Percentiles rank a stretch among this genome's conserved stretches.
Conservation (phyloP, 2,888 invertebrate species). For the Synergus laeviventris region DNA sequence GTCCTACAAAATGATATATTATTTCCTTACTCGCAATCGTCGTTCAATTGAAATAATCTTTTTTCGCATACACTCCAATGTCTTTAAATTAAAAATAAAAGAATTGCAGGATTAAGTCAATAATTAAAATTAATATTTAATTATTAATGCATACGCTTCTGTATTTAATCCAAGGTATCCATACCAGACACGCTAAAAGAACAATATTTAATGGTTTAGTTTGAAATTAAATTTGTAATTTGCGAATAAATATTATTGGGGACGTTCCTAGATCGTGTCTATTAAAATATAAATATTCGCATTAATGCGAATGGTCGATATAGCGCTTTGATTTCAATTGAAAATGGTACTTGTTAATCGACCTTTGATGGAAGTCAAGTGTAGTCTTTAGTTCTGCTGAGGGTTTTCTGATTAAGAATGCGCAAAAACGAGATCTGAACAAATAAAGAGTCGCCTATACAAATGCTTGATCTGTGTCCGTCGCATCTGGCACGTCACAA, state of each 20-base stretch:
- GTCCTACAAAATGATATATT: background rate
- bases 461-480: background rate
- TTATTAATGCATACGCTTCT: no score
- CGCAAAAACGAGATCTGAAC: slow-evolving; percentile 15
- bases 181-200: no score
- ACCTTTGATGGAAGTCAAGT: slow-evolving; percentile 30
- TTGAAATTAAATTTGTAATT: background rate
- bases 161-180: no score
- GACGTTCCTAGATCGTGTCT: slow-evolving; percentile 7
- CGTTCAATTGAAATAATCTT: no score
- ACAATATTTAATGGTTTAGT: no score
- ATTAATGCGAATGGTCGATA: slow-evolving; percentile 32
- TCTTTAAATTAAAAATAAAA: no score
- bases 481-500: background rate
- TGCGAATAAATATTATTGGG: background rate
- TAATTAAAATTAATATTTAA: no score
- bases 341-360: slow-evolving; percentile 30
- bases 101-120: no score
- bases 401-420: slow-evolving; percentile 19
- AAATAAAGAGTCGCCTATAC: slow-evolving; percentile 15
- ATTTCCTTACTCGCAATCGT: background rate
- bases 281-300: slow-evolving; percentile 20
- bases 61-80: no score
- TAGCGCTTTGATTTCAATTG: slow-evolving; percentile 13
- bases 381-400: background rate